Conservation (phyloP, 2,888 invertebrate genomes). For the Dolichomitus sp. region DNA sequence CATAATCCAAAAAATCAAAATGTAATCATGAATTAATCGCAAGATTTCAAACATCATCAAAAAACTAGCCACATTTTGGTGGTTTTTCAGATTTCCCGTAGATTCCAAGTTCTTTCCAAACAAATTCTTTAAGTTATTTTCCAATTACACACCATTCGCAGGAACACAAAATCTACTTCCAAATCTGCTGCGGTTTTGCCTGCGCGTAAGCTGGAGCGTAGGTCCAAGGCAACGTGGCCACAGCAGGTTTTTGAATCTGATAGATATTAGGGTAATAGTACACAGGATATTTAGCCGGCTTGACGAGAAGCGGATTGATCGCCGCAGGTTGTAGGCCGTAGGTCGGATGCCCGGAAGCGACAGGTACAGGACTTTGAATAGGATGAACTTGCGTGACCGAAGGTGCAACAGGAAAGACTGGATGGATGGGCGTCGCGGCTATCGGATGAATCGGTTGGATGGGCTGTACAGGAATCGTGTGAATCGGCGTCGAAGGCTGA, state of each 20-base stretch:
- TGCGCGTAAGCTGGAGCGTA: conserved; percentile 80
- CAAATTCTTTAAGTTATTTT: neutral
- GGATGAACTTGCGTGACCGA: conserved; percentile 67
- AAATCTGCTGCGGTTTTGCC: conserved; percentile 75
- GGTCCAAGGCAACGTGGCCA: conserved; percentile 78
- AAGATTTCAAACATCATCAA: too few relatives aligned
- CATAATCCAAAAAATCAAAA: too few relatives aligned
- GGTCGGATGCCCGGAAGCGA: conserved; percentile 74
- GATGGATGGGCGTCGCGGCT: conserved; percentile 48
- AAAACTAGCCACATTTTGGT: too few relatives aligned
- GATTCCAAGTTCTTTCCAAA: neutral
- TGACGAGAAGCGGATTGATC: conserved; percentile 77
- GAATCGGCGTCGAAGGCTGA: conserved; percentile 52
- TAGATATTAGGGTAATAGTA: conserved; percentile 80
- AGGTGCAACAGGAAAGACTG: conserved; percentile 58
- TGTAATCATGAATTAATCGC: too few relatives aligned
- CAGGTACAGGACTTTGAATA: conserved; percentile 65
- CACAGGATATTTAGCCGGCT: conserved; percentile 81
- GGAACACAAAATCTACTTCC: conserved; percentile 72
- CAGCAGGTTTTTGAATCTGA: conserved; percentile 76
- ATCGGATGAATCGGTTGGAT: conserved; percentile 64
- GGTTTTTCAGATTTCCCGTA: too few relatives aligned
- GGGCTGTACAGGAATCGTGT: conserved; percentile 69
- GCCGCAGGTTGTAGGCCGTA: conserved; percentile 76
- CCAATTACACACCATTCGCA: neutral